Evolutionary conservation across 1,140 invertebrate species (phyloP).

Genomic region (Theocolax elegans): DNA sequence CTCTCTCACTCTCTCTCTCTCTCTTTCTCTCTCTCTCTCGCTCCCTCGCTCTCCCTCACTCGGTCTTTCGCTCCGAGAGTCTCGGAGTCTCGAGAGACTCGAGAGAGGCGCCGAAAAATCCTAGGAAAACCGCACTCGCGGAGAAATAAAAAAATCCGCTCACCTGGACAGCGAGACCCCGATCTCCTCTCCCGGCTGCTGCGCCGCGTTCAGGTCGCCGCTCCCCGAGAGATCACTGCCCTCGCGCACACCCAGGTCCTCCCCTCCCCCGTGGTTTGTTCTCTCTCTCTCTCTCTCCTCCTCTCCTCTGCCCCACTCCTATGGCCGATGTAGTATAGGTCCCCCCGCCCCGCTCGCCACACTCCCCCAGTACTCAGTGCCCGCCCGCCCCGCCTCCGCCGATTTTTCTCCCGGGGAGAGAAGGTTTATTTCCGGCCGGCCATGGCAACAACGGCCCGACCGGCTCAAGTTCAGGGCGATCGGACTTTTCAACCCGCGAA

Average conservation of each 20-base stretch:
- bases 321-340: too few relatives aligned
- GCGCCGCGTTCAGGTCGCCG: conserved; percentile 64
- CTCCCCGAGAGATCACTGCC: conserved; percentile 68
- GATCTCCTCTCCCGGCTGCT: background rate
- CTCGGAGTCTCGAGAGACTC: too few relatives aligned
- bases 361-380: background rate
- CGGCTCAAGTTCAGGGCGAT: too few relatives aligned
- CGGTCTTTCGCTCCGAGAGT: too few relatives aligned
- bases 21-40: too few relatives aligned
- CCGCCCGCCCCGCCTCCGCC: background rate
- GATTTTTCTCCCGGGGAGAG: background rate
- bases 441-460: conserved; percentile 48
- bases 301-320: conserved; percentile 5
- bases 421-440: conserved; percentile 47
- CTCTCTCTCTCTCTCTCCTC: conserved; percentile 19
- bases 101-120: too few relatives aligned
- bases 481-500: too few relatives aligned
- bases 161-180: too few relatives aligned
- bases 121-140: too few relatives aligned
- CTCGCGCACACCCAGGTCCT: conserved; percentile 63
- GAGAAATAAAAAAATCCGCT: too few relatives aligned
- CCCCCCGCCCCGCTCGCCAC: conserved; percentile 3
- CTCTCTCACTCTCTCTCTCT: too few relatives aligned
- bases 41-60: too few relatives aligned
- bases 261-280: conserved; percentile 43